A percentile compares a stretch with the other conserved stretches of the same genome.
These are phyloP conservation scores for Auanema freiburgensis DNA, from an alignment of 2,888 invertebrate genomes.

Conservation along the genomic window DNA sequence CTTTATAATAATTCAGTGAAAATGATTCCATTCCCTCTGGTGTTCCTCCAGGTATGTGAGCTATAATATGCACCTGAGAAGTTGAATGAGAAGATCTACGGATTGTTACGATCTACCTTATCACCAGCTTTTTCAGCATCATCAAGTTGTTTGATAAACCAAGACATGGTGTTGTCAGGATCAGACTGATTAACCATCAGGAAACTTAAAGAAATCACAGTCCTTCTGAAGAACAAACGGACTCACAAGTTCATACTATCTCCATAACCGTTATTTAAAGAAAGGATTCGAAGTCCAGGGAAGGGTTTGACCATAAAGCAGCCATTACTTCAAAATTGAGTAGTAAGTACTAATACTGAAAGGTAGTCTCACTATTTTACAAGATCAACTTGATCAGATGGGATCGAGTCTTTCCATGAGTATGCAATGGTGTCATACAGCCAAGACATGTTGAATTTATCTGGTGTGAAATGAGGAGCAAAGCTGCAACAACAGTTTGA, in stretches of 20 bases:
- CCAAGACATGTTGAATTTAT: conserved; percentile 74
- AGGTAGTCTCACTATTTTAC: conserved; percentile 32
- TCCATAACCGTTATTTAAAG: conserved; percentile 56
- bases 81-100: not conserved
- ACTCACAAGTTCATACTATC: conserved; percentile 65
- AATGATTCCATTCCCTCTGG: conserved; percentile 75
- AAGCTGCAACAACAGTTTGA: conserved; percentile 51
- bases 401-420: conserved; percentile 79
- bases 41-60: conserved; percentile 80
- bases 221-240: not conserved
- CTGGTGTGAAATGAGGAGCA: conserved; percentile 65
- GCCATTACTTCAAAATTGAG: too few species aligned
- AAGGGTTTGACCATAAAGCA: conserved; percentile 76
- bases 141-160: conserved; percentile 77
- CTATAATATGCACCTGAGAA: conserved; percentile 76
- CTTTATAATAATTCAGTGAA: conserved; percentile 76
- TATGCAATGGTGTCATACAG: conserved; percentile 76
- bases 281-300: conserved; percentile 54
- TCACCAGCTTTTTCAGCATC: conserved; percentile 77
- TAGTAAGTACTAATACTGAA: too few species aligned
- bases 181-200: conserved; percentile 82
- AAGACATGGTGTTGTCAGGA: conserved; percentile 77
- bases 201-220: conserved; percentile 68
- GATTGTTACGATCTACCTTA: conserved; percentile 62
- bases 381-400: conserved; percentile 39